phyloP scores from a whole-genome alignment of 2,113 vertebrate genomes.

The Jaculus jaculus region DNA sequence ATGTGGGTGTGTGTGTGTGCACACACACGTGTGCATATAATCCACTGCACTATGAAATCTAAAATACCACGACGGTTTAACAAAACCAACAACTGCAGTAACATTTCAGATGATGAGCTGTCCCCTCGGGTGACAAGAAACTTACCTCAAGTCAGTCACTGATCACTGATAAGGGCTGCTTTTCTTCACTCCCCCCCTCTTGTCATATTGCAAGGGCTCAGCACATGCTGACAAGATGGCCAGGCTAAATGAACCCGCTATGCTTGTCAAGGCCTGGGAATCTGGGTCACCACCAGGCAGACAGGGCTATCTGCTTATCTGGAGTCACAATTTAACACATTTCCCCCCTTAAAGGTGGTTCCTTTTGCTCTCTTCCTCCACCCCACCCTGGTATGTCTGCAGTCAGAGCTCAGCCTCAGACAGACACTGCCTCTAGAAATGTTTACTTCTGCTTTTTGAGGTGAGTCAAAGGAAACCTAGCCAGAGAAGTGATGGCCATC shows the following conservation, averaged over 20 bases:
- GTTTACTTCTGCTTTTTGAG: conserved; percentile 22
- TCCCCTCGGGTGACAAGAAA: rapidly evolving
- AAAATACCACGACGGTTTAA: neutral
- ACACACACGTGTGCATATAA: neutral
- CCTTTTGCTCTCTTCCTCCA: neutral
- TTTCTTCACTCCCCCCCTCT: neutral
- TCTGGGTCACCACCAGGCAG: neutral
- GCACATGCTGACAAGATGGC: neutral
- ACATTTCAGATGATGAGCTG: neutral
- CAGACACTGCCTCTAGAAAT: neutral
- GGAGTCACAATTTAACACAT: neutral
- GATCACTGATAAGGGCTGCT: neutral
- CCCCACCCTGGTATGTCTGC: neutral
- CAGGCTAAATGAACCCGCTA: neutral
- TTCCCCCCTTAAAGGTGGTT: neutral
- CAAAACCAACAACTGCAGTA: neutral
- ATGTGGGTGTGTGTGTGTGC: neutral
- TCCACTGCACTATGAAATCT: conserved; percentile 22
- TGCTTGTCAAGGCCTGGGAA: neutral
- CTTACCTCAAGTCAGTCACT: neutral
- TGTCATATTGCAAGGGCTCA: neutral
- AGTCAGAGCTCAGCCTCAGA: neutral
- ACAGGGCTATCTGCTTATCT: neutral
- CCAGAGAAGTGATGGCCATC: neutral
- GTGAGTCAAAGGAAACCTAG: neutral